Conservation (phyloP, 2,113 vertebrate genomes). For the Oryzias woworae region DNA sequence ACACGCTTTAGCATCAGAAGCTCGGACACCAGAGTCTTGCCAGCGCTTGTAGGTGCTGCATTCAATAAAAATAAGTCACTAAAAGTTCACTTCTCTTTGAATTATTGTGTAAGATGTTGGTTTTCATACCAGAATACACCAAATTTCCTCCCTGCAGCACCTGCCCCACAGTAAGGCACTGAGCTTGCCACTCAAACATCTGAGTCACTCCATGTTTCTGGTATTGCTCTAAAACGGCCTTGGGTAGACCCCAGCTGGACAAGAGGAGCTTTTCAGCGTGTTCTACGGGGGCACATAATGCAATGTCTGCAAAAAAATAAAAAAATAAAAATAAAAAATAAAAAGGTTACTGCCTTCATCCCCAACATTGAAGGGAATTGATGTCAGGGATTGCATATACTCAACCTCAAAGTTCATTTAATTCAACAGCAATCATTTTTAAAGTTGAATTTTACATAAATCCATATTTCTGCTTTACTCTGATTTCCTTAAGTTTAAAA, state of each 20-base stretch:
- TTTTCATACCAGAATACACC: conserved; percentile 89
- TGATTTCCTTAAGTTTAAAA: too few relatives aligned
- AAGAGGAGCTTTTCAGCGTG: conserved; percentile 85
- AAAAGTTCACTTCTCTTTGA: neutral
- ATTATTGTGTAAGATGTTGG: neutral
- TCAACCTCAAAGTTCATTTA: too few relatives aligned
- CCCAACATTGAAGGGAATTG: neutral
- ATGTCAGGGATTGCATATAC: neutral
- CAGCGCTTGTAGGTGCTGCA: conserved; percentile 95
- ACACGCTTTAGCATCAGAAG: conserved; percentile 92
- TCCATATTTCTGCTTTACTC: too few relatives aligned
- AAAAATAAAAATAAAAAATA: neutral
- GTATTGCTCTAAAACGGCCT: conserved; percentile 86
- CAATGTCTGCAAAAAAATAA: conserved; percentile 66
- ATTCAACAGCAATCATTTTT: too few relatives aligned
- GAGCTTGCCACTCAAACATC: conserved; percentile 98
- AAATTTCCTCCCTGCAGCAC: conserved; percentile 92
- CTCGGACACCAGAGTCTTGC: conserved; percentile 96
- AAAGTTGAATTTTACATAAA: too few relatives aligned
- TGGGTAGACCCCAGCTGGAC: conserved; percentile 92
- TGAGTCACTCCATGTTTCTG: conserved; percentile 83
- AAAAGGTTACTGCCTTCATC: conserved; percentile 2
- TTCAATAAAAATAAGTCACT: neutral
- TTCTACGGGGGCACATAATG: conserved; percentile 76
- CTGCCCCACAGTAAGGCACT: conserved; percentile 87